phyloP scores from a whole-genome alignment of 2,113 vertebrate species.

The Motacilla alba region DNA sequence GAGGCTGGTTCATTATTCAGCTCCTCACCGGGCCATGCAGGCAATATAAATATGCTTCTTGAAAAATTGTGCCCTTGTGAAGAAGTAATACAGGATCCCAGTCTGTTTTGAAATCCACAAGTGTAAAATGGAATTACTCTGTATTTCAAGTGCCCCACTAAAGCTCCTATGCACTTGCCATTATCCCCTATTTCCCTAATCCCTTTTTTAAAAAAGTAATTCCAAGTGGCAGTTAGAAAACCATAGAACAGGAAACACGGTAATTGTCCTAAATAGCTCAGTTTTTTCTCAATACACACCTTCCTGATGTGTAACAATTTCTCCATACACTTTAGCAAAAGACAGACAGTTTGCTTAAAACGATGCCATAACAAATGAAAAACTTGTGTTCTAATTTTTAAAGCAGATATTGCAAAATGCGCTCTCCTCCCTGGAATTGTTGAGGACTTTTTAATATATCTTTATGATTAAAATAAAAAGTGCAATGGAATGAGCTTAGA shows the following conservation, averaged over 20 bases:
- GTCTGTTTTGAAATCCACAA: not conserved
- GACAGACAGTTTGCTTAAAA: not conserved
- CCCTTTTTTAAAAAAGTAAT: not conserved
- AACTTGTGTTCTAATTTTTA: not conserved
- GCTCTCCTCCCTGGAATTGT: not conserved
- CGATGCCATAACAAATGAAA: not conserved
- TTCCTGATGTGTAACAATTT: not conserved
- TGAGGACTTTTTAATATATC: not conserved
- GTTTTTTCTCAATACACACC: not conserved
- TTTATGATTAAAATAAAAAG: not conserved
- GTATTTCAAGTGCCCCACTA: not conserved
- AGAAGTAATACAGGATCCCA: not conserved
- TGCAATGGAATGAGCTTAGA: not conserved
- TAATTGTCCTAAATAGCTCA: not conserved
- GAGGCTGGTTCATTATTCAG: not conserved
- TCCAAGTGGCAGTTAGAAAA: not conserved
- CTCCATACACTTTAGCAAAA: not conserved
- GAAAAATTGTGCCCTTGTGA: not conserved
- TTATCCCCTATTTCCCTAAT: not conserved
- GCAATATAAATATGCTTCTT: not conserved
- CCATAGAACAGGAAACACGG: not conserved
- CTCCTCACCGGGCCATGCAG: not conserved
- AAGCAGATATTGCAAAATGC: not conserved
- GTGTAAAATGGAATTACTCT: not conserved
- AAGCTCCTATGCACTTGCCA: not conserved